A percentile compares a stretch with the other conserved stretches of the same genome.
Conservation (phyloP, 1,140 invertebrate species). For the Aphelenchoides avenae region DNA sequence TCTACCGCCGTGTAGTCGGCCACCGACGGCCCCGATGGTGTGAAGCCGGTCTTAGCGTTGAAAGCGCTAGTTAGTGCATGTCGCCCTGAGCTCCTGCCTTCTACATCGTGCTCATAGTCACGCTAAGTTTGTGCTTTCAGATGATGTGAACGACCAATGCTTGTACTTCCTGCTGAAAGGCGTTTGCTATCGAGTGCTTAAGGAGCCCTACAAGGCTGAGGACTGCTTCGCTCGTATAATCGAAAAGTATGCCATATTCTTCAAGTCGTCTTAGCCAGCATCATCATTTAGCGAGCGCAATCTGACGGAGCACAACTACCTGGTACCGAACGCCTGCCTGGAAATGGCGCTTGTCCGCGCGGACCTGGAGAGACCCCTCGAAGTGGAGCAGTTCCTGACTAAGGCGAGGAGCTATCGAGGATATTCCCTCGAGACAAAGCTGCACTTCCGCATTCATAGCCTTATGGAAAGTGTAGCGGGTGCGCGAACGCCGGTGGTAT, state of each 20-base stretch:
- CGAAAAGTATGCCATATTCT: slow-evolving; percentile 59
- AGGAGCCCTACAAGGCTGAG: slow-evolving; percentile 70
- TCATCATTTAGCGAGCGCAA: slow-evolving; percentile 69
- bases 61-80: too few relatives aligned
- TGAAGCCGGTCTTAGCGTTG: too few relatives aligned
- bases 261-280: background rate
- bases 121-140: too few relatives aligned
- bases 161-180: slow-evolving; percentile 76
- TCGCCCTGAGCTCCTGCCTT: too few relatives aligned
- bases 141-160: slow-evolving; percentile 72
- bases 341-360: slow-evolving; percentile 77
- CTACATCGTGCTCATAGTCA: too few relatives aligned
- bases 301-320: slow-evolving; percentile 76
- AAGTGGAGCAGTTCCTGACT: slow-evolving; percentile 72
- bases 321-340: slow-evolving; percentile 78
- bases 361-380: slow-evolving; percentile 67
- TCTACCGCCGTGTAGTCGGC: too few relatives aligned
- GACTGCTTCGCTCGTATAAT: slow-evolving; percentile 71
- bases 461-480: slow-evolving; percentile 34
- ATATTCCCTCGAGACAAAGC: slow-evolving; percentile 79
- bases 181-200: slow-evolving; percentile 73
- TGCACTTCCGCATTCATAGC: slow-evolving; percentile 82
- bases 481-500: too few relatives aligned
- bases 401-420: slow-evolving; percentile 73
- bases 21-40: too few relatives aligned